A percentile compares a stretch with the other conserved stretches of the same genome.
These are phyloP conservation scores for Diacarnus erythraeanus DNA, from an alignment of 37 sponge, comb jelly and placozoan genomes.

Conservation along the genomic window DNA sequence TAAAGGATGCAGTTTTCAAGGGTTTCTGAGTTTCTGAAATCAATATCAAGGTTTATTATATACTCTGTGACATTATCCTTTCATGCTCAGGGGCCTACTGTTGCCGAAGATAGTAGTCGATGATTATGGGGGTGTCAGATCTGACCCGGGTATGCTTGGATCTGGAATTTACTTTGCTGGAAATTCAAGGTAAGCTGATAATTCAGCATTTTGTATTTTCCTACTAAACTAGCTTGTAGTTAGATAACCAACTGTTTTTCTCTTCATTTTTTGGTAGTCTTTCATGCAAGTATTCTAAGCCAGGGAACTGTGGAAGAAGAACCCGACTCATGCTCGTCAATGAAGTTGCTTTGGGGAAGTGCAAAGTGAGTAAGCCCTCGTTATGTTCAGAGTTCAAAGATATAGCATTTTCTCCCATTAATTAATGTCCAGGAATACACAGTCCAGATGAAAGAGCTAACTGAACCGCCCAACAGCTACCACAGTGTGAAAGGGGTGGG, in stretches of 20 bases:
- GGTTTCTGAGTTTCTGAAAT: no score
- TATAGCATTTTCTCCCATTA: neutral
- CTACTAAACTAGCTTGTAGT: no score
- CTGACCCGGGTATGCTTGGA: conserved; percentile 95
- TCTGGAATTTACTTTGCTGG: conserved; percentile 95
- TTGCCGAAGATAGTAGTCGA: conserved; percentile 94
- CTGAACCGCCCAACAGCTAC: conserved; percentile 80
- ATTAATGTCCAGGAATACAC: conserved; percentile 50
- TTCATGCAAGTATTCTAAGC: conserved; percentile 76
- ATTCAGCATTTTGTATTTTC: no score
- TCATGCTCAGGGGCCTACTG: conserved; percentile 91
- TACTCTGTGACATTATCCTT: no score
- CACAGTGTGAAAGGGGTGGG: conserved; percentile 81
- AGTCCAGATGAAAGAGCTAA: conserved; percentile 44
- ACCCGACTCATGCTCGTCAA: conserved; percentile 85
- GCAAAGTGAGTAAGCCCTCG: conserved; percentile 53
- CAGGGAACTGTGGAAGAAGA: conserved; percentile 46
- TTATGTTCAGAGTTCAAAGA: no score
- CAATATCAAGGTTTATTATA: no score
- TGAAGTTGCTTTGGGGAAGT: conserved; percentile 86
- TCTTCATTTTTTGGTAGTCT: no score
- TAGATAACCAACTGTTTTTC: no score
- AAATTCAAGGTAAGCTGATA: conserved; percentile 63
- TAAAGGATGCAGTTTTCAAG: no score
- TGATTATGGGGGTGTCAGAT: conserved; percentile 86